These are phyloP conservation scores for Ptychadena robeensis DNA, from an alignment of 2,797 vertebrate genomes.

Conservation along the genomic window DNA sequence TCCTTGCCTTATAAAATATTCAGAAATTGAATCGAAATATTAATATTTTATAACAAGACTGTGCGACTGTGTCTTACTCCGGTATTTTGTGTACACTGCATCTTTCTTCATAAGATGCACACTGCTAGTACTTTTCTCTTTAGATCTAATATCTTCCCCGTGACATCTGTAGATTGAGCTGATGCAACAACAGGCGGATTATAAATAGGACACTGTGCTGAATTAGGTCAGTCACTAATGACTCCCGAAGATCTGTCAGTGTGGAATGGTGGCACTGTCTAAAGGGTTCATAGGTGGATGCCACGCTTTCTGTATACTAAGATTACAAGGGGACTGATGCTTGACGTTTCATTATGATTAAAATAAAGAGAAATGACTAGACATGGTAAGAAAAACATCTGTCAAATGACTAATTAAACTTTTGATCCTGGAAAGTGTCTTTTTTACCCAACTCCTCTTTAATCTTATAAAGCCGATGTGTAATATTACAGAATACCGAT, in stretches of 20 bases:
- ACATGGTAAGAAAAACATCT: slow-evolving; percentile 6
- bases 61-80: slow-evolving; percentile 14
- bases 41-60: slow-evolving; percentile 45
- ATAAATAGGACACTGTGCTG: slow-evolving; percentile 55
- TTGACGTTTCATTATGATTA: background rate
- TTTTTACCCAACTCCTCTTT: background rate
- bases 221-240: slow-evolving; percentile 59
- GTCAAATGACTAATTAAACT: background rate
- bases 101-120: background rate
- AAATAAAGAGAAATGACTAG: background rate
- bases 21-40: slow-evolving; percentile 51
- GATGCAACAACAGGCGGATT: slow-evolving; percentile 55
- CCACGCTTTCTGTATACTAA: slow-evolving; percentile 5
- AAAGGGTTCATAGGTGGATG: slow-evolving; percentile 25
- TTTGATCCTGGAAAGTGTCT: background rate
- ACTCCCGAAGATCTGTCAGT: slow-evolving; percentile 48
- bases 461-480: background rate
- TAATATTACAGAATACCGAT: background rate
- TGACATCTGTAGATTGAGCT: slow-evolving; percentile 58
- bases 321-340: background rate
- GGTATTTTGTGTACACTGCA: slow-evolving; percentile 21
- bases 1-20: slow-evolving; percentile 50
- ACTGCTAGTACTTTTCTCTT: slow-evolving; percentile 23
- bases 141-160: slow-evolving; percentile 33
- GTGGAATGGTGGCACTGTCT: slow-evolving; percentile 47